Conservation (phyloP, 2,888 invertebrate species). For the Beris chalybata region DNA sequence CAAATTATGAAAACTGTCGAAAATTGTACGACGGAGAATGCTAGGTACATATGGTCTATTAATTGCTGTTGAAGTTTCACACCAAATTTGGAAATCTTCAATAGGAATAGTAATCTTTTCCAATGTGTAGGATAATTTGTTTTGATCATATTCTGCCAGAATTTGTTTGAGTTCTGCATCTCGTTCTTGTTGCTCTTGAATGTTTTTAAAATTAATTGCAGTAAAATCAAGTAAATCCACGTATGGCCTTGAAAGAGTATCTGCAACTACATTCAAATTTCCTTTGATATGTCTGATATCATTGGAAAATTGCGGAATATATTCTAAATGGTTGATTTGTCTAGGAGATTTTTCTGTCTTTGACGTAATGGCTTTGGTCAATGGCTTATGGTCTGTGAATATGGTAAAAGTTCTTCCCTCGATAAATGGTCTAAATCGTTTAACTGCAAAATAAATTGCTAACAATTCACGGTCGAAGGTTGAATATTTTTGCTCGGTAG, state of each 20-base stretch:
- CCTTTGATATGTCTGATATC: slow-evolving; percentile 18
- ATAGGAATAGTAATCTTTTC: too few species aligned
- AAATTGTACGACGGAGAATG: too few species aligned
- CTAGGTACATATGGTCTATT: too few species aligned
- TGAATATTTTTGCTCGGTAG: slow-evolving; percentile 48
- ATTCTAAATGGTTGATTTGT: slow-evolving; percentile 14
- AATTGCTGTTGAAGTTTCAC: too few species aligned
- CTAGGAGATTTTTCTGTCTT: slow-evolving; percentile 39
- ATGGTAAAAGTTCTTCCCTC: slow-evolving; percentile 43
- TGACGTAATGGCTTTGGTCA: slow-evolving; percentile 12
- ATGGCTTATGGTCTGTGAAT: slow-evolving; percentile 16
- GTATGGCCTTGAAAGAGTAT: slow-evolving; percentile 18
- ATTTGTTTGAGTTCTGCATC: neutral
- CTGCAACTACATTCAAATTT: slow-evolving; percentile 17
- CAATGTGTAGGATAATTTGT: too few species aligned
- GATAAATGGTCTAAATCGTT: slow-evolving; percentile 48
- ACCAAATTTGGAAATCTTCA: too few species aligned
- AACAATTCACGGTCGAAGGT: slow-evolving; percentile 51
- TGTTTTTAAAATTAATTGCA: too few species aligned
- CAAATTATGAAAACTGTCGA: too few species aligned
- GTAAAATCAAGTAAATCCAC: neutral
- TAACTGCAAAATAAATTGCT: slow-evolving; percentile 48
- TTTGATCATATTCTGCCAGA: neutral
- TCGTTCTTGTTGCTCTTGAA: neutral
- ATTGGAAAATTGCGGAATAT: slow-evolving; percentile 10